phyloP scores from a whole-genome alignment of 2,797 vertebrate genomes.

The Helicolenus hilgendorfi region DNA sequence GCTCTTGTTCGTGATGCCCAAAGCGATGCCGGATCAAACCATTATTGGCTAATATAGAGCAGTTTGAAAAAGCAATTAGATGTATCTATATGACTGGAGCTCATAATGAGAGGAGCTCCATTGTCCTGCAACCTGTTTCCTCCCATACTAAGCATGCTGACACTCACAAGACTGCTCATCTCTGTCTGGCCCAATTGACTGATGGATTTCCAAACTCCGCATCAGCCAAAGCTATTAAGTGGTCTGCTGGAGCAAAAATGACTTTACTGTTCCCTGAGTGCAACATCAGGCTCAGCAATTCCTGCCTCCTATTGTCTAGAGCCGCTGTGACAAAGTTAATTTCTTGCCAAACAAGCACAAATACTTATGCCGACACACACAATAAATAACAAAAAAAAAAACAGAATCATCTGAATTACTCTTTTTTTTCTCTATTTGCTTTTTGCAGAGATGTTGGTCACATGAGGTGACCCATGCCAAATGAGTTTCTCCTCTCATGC shows the following conservation, averaged over 20 bases:
- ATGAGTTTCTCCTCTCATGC: constrained; percentile 52
- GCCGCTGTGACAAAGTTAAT: constrained; percentile 85
- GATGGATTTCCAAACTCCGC: constrained; percentile 82
- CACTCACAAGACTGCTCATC: constrained; percentile 73
- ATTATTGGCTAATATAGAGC: neutral
- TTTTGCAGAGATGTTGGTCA: constrained; percentile 46
- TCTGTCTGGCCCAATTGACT: constrained; percentile 74
- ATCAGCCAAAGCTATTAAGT: constrained; percentile 86
- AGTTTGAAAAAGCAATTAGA: constrained; percentile 30
- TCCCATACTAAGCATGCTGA: constrained; percentile 51
- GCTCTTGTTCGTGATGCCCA: constrained; percentile 3
- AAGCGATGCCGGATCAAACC: constrained; percentile 1
- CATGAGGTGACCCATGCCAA: constrained; percentile 46
- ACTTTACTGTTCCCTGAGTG: constrained; percentile 82
- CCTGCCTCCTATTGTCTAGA: constrained; percentile 82
- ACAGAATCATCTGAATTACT: constrained; percentile 54
- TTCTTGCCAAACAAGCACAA: constrained; percentile 85
- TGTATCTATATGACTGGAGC: constrained; percentile 25
- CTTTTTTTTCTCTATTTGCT: constrained; percentile 55
- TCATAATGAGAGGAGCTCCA: constrained; percentile 46
- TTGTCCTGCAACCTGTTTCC: constrained; percentile 48
- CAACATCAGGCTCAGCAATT: constrained; percentile 82
- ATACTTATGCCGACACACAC: constrained; percentile 70
- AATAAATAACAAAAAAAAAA: constrained; percentile 77
- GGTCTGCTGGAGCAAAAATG: constrained; percentile 85